Percentiles rank a stretch among this genome's conserved stretches.
These are phyloP conservation scores for Catalaphyllia jardinei DNA, from an alignment of 64 coral and sea anemone species.

Conservation along the genomic window DNA sequence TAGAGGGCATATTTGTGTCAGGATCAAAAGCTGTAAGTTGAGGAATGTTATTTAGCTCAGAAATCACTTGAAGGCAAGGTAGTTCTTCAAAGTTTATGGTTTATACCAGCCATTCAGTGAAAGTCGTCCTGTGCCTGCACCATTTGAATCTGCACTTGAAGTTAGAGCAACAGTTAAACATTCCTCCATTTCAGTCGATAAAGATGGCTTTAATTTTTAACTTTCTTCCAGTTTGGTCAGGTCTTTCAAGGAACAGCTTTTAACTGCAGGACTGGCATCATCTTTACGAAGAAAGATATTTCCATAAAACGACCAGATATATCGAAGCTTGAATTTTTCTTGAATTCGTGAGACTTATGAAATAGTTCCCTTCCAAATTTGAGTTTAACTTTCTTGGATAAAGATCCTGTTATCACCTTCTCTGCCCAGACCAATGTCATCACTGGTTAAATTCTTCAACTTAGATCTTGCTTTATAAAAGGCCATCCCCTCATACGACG, in stretches of 20 bases:
- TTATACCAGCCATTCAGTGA: neutral
- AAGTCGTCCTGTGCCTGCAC: neutral
- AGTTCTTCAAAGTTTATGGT: neutral
- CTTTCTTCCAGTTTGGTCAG: neutral
- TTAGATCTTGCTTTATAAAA: neutral
- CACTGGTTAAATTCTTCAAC: too few relatives aligned
- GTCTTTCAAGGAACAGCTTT: neutral
- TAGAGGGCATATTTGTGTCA: neutral
- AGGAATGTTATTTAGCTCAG: conserved; percentile 1
- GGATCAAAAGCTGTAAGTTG: neutral
- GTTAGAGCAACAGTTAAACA: neutral
- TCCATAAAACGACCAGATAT: too few relatives aligned
- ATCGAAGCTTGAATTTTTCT: neutral
- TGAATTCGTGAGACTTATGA: neutral
- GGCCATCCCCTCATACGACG: neutral
- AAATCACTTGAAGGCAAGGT: neutral
- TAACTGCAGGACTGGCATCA: neutral
- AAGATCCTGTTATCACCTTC: conserved; percentile 28
- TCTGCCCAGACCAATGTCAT: too few relatives aligned
- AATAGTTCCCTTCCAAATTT: neutral
- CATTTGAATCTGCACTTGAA: conserved; percentile 5
- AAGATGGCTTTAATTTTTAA: neutral
- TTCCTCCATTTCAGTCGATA: neutral
- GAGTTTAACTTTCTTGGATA: conserved; percentile 21
- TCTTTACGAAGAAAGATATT: too few relatives aligned